Evolutionary conservation across 2,888 invertebrate species (phyloP).

Genomic region (Lasioglossum zephyrum): DNA sequence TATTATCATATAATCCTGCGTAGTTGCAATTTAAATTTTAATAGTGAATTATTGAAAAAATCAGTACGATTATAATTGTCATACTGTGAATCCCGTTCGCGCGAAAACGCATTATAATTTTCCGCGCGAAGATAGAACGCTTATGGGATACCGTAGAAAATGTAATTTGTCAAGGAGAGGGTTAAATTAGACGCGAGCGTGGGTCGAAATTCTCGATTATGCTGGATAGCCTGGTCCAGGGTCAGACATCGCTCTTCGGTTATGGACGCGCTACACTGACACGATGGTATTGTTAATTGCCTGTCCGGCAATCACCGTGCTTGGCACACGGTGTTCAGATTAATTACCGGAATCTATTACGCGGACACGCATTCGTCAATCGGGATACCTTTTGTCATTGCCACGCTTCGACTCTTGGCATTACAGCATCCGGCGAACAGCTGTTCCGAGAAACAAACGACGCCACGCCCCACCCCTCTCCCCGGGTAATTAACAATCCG

Average conservation of each 20-base stretch:
- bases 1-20: too few species aligned
- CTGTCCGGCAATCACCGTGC: constrained; percentile 55
- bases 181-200: neutral
- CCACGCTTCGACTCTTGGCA: constrained; percentile 28
- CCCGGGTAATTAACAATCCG: constrained; percentile 2
- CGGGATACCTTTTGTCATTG: constrained; percentile 49
- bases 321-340: constrained; percentile 58
- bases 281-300: constrained; percentile 65
- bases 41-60: too few species aligned
- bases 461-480: too few species aligned
- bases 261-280: constrained; percentile 33
- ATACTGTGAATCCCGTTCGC: too few species aligned
- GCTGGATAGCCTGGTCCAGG: neutral
- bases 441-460: constrained; percentile 8
- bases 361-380: constrained; percentile 51
- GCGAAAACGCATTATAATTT: too few species aligned
- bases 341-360: constrained; percentile 70
- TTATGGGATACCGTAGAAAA: neutral
- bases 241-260: constrained; percentile 41
- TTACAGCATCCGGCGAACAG: constrained; percentile 38
- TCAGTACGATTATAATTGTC: too few species aligned
- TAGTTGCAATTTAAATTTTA: too few species aligned
- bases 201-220: constrained; percentile 9
- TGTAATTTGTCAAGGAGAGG: neutral
- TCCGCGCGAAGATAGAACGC: neutral